Percentiles rank a stretch among this genome's conserved stretches.
These are phyloP conservation scores for Theocolax elegans DNA, from an alignment of 1,140 invertebrate species.

Conservation along the genomic window DNA sequence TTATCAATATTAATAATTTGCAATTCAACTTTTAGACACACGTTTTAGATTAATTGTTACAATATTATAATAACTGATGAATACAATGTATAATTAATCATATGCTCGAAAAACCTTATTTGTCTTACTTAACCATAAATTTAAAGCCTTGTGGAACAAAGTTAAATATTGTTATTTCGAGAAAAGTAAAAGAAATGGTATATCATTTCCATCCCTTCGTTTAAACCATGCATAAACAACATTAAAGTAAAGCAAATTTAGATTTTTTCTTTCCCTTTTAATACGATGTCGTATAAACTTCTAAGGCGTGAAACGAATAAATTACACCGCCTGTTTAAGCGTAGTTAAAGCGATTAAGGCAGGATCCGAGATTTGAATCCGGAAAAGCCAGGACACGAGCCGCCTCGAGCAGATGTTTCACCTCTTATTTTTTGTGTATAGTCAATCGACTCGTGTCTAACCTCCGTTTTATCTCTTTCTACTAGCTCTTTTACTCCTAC, in stretches of 20 bases:
- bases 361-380: not conserved
- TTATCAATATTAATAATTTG: too few species aligned
- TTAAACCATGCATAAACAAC: not conserved
- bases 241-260: not conserved
- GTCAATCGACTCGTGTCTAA: not conserved
- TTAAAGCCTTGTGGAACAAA: too few species aligned
- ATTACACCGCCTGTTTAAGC: not conserved
- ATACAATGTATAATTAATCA: too few species aligned
- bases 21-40: too few species aligned
- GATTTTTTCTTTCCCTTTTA: not conserved
- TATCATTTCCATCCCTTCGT: not conserved
- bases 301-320: not conserved
- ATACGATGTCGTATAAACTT: not conserved
- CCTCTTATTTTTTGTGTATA: not conserved
- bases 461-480: not conserved
- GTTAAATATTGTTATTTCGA: too few species aligned
- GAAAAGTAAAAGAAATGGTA: too few species aligned
- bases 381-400: not conserved
- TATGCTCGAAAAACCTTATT: too few species aligned
- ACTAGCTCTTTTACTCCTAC: not conserved
- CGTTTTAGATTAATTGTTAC: too few species aligned
- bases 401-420: conserved; percentile 7
- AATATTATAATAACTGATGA: too few species aligned
- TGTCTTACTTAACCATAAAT: too few species aligned
- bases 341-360: conserved; percentile 7